Evolutionary conservation across 64 coral and sea anemone species (phyloP).

Genomic region (Porites australiensis): DNA sequence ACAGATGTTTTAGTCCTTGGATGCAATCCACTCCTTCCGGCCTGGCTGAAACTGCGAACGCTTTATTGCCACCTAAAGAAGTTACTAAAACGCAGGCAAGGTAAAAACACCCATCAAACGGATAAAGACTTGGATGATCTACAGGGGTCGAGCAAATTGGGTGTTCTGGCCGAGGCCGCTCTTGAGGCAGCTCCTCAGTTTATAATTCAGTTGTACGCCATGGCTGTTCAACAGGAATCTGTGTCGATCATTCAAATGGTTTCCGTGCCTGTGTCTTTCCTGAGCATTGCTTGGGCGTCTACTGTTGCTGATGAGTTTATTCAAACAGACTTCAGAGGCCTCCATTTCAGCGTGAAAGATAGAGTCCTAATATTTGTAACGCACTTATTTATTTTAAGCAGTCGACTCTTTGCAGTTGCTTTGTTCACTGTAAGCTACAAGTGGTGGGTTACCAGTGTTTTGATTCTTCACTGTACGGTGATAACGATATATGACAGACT

Average conservation of each 20-base stretch:
- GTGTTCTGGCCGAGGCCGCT: neutral
- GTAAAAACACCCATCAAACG: too few relatives aligned
- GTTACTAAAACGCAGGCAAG: too few relatives aligned
- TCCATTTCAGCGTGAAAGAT: neutral
- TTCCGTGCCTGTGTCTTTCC: constrained; percentile 2
- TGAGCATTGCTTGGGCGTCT: constrained; percentile 1
- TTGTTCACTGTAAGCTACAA: constrained; percentile 13
- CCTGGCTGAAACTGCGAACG: too few relatives aligned
- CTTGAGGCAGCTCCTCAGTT: constrained; percentile 47
- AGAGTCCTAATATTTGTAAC: neutral
- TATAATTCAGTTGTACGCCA: constrained; percentile 14
- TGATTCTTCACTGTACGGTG: neutral
- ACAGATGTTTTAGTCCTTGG: too few relatives aligned
- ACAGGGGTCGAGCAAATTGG: neutral
- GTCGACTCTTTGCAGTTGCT: constrained; percentile 11
- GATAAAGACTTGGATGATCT: too few relatives aligned
- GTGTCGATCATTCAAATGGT: constrained; percentile 13
- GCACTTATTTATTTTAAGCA: neutral
- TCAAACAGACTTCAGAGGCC: too few relatives aligned
- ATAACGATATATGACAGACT: neutral
- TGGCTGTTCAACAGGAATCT: constrained; percentile 3
- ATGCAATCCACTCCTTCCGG: too few relatives aligned
- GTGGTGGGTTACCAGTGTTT: neutral
- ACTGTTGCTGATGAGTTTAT: neutral
- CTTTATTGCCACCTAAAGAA: too few relatives aligned